Conservation (phyloP, 2,888 invertebrate genomes). For the Galerucella nymphaeae region DNA sequence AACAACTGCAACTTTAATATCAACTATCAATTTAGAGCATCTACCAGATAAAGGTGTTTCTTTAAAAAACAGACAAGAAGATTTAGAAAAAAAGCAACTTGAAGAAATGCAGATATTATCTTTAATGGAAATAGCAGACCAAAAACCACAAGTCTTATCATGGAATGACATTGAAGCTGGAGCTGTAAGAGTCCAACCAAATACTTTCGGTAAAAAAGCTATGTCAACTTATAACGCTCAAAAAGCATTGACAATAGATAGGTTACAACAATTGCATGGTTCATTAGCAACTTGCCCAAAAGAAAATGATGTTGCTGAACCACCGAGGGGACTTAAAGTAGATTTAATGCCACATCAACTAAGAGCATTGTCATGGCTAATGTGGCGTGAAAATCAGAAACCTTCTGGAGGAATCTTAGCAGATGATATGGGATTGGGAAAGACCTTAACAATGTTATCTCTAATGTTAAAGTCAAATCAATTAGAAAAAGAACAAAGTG, state of each 20-base stretch:
- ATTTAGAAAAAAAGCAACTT: constrained; percentile 65
- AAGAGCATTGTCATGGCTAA: constrained; percentile 87
- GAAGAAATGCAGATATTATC: constrained; percentile 67
- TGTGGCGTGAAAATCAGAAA: constrained; percentile 86
- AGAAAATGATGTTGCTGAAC: constrained; percentile 69
- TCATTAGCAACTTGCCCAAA: constrained; percentile 76
- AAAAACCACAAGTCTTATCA: constrained; percentile 52
- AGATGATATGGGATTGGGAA: constrained; percentile 86
- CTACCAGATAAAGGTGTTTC: constrained; percentile 76
- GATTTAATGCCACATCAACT: constrained; percentile 85
- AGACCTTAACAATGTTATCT: constrained; percentile 86
- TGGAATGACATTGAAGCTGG: constrained; percentile 70
- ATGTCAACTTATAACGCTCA: constrained; percentile 77
- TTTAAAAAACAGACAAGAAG: constrained; percentile 66
- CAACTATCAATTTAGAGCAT: constrained; percentile 56
- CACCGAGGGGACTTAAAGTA: constrained; percentile 74
- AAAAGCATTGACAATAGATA: constrained; percentile 76
- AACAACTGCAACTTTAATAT: constrained; percentile 45
- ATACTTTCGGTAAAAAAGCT: constrained; percentile 72
- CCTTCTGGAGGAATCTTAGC: constrained; percentile 81
- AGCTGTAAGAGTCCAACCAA: constrained; percentile 68
- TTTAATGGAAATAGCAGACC: constrained; percentile 65
- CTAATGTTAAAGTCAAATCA: constrained; percentile 71
- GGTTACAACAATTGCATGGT: constrained; percentile 77
- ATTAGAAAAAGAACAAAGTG: constrained; percentile 58